A percentile compares a stretch with the other conserved stretches of the same genome.
phyloP scores from a whole-genome alignment of 2,113 vertebrate genomes.

The Phyllopteryx taeniolatus region DNA sequence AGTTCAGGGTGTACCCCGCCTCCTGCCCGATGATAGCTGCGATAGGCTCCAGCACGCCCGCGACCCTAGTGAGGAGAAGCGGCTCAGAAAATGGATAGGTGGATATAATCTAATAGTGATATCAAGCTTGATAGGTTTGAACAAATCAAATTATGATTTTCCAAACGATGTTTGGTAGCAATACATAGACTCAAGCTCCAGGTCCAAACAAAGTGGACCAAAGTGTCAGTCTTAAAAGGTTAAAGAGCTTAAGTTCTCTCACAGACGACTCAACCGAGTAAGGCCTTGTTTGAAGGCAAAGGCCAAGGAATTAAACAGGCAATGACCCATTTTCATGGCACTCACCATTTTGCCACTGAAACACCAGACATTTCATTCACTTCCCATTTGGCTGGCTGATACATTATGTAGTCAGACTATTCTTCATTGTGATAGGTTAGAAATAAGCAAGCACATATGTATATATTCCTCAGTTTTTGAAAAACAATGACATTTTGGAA shows the following conservation, averaged over 20 bases:
- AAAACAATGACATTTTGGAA: background rate
- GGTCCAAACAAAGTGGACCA: constrained; percentile 19
- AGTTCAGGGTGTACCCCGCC: too few relatives aligned
- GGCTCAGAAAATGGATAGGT: too few relatives aligned
- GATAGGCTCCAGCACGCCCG: too few relatives aligned
- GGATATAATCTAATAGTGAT: background rate
- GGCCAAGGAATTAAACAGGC: constrained; percentile 24
- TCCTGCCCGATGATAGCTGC: too few relatives aligned
- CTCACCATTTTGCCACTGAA: background rate
- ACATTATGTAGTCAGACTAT: background rate
- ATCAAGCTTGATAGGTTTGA: background rate
- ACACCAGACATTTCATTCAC: background rate
- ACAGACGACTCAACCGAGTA: constrained; percentile 16
- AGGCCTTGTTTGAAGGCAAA: constrained; percentile 28
- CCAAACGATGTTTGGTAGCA: constrained; percentile 19
- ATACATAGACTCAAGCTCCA: constrained; percentile 10
- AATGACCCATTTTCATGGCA: constrained; percentile 38
- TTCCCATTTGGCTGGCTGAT: background rate
- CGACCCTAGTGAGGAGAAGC: too few relatives aligned
- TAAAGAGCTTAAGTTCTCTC: constrained; percentile 30
- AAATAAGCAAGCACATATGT: background rate
- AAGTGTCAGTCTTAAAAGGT: constrained; percentile 32
- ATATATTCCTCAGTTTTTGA: background rate
- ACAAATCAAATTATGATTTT: background rate
- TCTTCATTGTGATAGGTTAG: background rate